These are phyloP conservation scores for Odontocerum albicorne DNA, from an alignment of 2,888 invertebrate species.

Conservation along the genomic window DNA sequence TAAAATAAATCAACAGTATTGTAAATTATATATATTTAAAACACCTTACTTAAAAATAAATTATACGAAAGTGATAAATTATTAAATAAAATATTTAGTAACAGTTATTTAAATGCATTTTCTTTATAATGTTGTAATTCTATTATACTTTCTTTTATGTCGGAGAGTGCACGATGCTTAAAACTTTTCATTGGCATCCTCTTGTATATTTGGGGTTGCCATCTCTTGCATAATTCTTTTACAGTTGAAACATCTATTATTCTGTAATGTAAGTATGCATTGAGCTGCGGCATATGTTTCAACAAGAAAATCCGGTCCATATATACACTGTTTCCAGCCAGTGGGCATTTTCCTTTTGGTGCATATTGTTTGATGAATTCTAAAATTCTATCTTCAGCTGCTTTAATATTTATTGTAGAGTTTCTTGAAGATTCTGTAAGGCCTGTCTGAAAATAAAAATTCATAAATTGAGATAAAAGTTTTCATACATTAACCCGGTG, in stretches of 20 bases:
- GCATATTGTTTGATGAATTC: constrained; percentile 66
- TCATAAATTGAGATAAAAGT: constrained; percentile 45
- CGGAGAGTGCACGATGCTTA: constrained; percentile 75
- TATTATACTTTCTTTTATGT: constrained; percentile 82
- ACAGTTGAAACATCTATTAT: constrained; percentile 90
- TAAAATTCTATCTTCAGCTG: constrained; percentile 74
- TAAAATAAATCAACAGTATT: no score
- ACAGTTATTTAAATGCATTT: constrained; percentile 61
- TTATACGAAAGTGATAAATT: no score
- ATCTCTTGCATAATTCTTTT: constrained; percentile 80
- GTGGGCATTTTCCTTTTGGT: constrained; percentile 64
- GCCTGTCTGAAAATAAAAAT: constrained; percentile 68
- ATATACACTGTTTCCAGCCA: constrained; percentile 88
- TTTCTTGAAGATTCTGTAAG: constrained; percentile 71
- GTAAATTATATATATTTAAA: no score
- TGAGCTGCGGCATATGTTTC: constrained; percentile 79
- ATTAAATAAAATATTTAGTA: no score
- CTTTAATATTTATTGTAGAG: constrained; percentile 64
- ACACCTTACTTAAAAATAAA: no score
- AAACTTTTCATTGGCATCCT: constrained; percentile 64
- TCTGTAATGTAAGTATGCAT: constrained; percentile 85
- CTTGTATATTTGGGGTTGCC: constrained; percentile 67
- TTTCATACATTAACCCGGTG: neutral
- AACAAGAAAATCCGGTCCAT: constrained; percentile 81
- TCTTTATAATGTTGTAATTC: constrained; percentile 81